phyloP scores from a whole-genome alignment of 2,113 vertebrate species.

The Falco punctatus region DNA sequence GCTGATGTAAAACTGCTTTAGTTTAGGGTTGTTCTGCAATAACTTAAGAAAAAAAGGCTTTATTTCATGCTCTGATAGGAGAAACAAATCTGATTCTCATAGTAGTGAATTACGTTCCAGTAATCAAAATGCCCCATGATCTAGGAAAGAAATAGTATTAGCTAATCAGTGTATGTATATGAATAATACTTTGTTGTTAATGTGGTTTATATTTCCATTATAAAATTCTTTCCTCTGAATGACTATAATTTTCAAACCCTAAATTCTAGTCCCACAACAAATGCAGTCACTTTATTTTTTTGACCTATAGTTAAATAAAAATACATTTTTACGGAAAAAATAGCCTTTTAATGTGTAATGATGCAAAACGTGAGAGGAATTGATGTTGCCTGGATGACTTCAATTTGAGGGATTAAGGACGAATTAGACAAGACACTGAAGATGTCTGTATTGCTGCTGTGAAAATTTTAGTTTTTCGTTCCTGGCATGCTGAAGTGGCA shows the following conservation, averaged over 20 bases:
- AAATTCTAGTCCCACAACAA: not conserved
- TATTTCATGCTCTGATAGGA: not conserved
- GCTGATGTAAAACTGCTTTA: not conserved
- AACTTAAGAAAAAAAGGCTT: not conserved
- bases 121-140: not conserved
- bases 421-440: not conserved
- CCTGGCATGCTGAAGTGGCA: rapidly evolving
- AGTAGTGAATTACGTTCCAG: not conserved
- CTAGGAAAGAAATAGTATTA: not conserved
- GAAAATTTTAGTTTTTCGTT: not conserved
- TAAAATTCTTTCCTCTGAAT: not conserved
- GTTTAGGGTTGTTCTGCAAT: rapidly evolving
- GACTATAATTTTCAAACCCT: not conserved
- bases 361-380: not conserved
- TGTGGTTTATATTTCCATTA: not conserved
- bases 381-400: not conserved
- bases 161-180: not conserved
- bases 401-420: not conserved
- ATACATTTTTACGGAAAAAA: not conserved
- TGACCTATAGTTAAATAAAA: not conserved
- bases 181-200: not conserved
- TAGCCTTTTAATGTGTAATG: not conserved
- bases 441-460: not conserved
- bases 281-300: not conserved
- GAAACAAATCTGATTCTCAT: not conserved